These are phyloP conservation scores for Brachionus koreanus DNA, from an alignment of 1,140 invertebrate genomes.

Conservation along the genomic window DNA sequence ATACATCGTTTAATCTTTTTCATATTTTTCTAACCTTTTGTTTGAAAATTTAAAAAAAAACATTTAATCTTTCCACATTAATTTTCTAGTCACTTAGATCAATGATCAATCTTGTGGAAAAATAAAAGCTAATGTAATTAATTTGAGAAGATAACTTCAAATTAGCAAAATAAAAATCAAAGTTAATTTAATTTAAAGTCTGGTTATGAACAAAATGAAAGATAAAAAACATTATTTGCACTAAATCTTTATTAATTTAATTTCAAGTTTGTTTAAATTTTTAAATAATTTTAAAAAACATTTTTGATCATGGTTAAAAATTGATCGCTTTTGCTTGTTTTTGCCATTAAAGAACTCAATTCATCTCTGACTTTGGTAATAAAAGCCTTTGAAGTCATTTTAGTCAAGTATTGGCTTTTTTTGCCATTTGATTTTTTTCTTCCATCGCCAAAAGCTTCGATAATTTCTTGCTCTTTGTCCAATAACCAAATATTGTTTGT, in stretches of 20 bases:
- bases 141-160: too few species aligned
- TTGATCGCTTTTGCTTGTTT: background rate
- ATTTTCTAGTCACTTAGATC: too few species aligned
- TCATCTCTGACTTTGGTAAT: background rate
- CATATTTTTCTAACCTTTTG: too few species aligned
- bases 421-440: background rate
- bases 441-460: constrained; percentile 30
- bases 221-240: background rate
- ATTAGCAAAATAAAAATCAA: too few species aligned
- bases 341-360: background rate
- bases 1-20: too few species aligned
- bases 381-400: background rate
- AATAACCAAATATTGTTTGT: constrained; percentile 32
- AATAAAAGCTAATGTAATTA: too few species aligned
- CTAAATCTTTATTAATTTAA: background rate
- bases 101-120: too few species aligned
- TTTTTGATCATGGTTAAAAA: background rate
- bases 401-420: background rate
- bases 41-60: too few species aligned
- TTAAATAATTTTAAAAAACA: background rate
- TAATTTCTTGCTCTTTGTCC: constrained; percentile 35
- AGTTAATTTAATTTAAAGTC: too few species aligned
- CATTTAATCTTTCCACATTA: too few species aligned
- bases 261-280: background rate
- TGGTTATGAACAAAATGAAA: too few species aligned